Percentiles rank a stretch among this genome's conserved stretches.
Conservation (phyloP, 2,888 invertebrate genomes). For the Trichogramma evanescens region DNA sequence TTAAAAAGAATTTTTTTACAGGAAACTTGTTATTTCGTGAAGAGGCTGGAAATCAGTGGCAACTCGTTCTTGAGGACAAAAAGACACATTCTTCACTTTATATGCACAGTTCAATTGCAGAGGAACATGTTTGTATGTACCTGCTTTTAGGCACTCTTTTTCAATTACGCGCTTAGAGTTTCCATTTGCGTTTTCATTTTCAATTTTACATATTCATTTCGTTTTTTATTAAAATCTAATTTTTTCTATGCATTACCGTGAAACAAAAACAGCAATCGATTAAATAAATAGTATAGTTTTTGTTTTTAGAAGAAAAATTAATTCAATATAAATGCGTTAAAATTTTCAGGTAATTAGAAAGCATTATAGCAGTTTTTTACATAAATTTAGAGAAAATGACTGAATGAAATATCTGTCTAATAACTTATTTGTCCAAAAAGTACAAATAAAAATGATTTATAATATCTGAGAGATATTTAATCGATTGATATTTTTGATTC, state of each 20-base stretch:
- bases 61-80: constrained; percentile 25
- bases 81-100: constrained; percentile 7
- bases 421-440: not conserved
- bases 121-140: constrained; percentile 25
- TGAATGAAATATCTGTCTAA: not conserved
- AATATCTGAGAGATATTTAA: not conserved
- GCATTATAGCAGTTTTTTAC: not conserved
- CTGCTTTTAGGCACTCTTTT: constrained; percentile 15
- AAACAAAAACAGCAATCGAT: not conserved
- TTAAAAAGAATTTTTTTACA: constrained; percentile 14
- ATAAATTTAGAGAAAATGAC: not conserved
- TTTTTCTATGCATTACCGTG: not conserved
- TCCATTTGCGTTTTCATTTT: not conserved
- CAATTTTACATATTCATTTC: not conserved
- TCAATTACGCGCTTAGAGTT: constrained; percentile 12
- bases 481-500: not conserved
- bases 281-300: not conserved
- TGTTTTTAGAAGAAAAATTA: not conserved
- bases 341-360: not conserved
- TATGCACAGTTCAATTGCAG: constrained; percentile 16
- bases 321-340: not conserved
- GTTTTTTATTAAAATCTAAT: constrained; percentile 2
- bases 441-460: not conserved
- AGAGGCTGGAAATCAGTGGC: constrained; percentile 29
- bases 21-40: constrained; percentile 16